A percentile compares a stretch with the other conserved stretches of the same genome.
phyloP scores from a whole-genome alignment of 2,888 invertebrate species.

The Parasteatoda lunata region DNA sequence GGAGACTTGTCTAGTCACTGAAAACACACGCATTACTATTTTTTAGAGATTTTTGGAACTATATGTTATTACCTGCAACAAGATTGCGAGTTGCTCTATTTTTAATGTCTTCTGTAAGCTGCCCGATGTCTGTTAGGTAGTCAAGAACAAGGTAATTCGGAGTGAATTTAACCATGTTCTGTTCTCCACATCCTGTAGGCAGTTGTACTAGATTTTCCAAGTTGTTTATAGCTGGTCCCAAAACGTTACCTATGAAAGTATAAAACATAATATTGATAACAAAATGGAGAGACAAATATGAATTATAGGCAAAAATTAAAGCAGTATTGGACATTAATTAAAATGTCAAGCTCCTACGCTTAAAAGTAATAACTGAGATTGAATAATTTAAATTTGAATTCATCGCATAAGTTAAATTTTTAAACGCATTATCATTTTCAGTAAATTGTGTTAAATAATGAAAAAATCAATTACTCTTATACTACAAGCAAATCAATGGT shows the following conservation, averaged over 20 bases:
- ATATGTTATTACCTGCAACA: constrained; percentile 77
- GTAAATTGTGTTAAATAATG: no score
- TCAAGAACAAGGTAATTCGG: constrained; percentile 83
- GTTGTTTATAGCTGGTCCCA: constrained; percentile 74
- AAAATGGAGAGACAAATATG: not conserved
- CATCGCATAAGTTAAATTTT: no score
- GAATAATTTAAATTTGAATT: no score
- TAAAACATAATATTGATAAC: no score
- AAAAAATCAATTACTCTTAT: no score
- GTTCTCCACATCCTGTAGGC: constrained; percentile 87
- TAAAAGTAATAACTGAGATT: no score
- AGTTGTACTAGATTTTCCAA: constrained; percentile 81
- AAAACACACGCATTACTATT: not conserved
- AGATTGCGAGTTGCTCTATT: constrained; percentile 78
- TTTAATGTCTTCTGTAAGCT: constrained; percentile 78
- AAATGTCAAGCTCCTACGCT: no score
- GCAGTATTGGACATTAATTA: not conserved
- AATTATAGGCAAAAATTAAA: not conserved
- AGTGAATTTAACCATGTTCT: constrained; percentile 85
- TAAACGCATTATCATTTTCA: no score
- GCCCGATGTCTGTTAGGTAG: constrained; percentile 78
- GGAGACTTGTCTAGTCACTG: not conserved
- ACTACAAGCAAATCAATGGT: no score
- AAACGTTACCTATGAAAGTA: constrained; percentile 73
- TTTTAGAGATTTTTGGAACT: not conserved